Evolutionary conservation across 2,113 vertebrate species (phyloP).

Genomic region (Stictonetta naevosa): DNA sequence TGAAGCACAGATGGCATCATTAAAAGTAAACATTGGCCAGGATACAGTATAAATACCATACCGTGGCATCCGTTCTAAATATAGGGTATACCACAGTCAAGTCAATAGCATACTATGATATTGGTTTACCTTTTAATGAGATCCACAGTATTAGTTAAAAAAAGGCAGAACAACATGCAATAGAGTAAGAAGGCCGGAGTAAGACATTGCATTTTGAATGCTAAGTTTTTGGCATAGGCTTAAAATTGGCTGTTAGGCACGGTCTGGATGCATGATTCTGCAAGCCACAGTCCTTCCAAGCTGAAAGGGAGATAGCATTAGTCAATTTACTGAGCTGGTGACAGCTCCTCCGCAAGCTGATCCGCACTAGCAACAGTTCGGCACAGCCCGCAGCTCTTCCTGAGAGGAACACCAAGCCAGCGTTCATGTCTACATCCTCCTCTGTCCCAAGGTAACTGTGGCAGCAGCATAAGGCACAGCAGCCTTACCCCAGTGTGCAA

Average conservation of each 20-base stretch:
- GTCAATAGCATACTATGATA: conserved; percentile 6
- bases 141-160: background rate
- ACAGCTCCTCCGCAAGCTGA: background rate
- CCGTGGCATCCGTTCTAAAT: conserved; percentile 30
- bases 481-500: background rate
- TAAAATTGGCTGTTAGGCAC: background rate
- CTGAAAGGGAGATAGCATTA: background rate
- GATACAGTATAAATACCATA: conserved; percentile 25
- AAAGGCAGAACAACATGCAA: background rate
- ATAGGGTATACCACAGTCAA: background rate
- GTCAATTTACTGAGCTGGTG: background rate
- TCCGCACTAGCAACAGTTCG: background rate
- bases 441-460: background rate
- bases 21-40: conserved; percentile 27
- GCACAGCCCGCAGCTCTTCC: background rate
- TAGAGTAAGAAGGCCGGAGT: background rate
- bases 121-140: conserved; percentile 51
- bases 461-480: background rate
- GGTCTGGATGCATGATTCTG: background rate
- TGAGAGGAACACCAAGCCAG: background rate
- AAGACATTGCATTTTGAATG: background rate
- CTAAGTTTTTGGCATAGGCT: background rate
- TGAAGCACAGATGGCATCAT: background rate
- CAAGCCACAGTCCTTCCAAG: background rate
- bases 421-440: background rate